Base-by-base conservation (phyloP, 1,140 invertebrate species). In the Pseudomyrmex pallidus region DNA sequence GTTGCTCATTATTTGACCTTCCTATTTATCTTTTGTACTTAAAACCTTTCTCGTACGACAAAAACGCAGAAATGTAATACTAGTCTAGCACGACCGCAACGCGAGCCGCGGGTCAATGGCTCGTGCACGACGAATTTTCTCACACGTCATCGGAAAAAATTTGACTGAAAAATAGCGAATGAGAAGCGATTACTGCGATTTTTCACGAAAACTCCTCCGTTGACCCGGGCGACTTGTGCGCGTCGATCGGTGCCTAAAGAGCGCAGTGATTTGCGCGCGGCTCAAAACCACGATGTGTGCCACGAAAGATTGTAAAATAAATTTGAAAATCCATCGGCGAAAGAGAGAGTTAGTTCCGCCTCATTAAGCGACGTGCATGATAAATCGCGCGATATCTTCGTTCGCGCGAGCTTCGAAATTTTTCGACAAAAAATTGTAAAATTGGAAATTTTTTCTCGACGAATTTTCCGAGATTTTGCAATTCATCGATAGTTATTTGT, bases 111-210 rank as follows among this genome's bases (percentile, higher is more conserved):
- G 76, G 61, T 56, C 66, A 67, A 88, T 85, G 87, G 50, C 20
- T 62, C 76, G 61, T 35, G 74, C 8, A 13, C 13, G n/a, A 10
- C 17, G 8, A 52, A 73, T 20, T 82, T 77, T 52, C 50, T 67
- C 4, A 13, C 35, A 35, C 62, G 17, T 68, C 74, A 56, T 61
- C 57, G n/a, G 72, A 76, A 74, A 74, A 76, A 61, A 80, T 84
- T 87, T 54, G 5, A 22, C 3, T 67, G 87, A 77, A 77, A 87
- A 87, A 87, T 85, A 59, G 59, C 12, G 57, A 35, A 17, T 56
- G 44, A 4, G 9, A 70, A 63, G 56, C 63, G 82, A 62, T 82
- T 73, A 80, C 54, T 62, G 59, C 8, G 63, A 77, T 63, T 25
- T 61, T 61, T 67, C 62, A 20, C 25, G 63, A 62, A 25, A 87